Evolutionary conservation across 2,888 invertebrate species (phyloP).

Genomic region (Imbricaverruca yamaguchii): DNA sequence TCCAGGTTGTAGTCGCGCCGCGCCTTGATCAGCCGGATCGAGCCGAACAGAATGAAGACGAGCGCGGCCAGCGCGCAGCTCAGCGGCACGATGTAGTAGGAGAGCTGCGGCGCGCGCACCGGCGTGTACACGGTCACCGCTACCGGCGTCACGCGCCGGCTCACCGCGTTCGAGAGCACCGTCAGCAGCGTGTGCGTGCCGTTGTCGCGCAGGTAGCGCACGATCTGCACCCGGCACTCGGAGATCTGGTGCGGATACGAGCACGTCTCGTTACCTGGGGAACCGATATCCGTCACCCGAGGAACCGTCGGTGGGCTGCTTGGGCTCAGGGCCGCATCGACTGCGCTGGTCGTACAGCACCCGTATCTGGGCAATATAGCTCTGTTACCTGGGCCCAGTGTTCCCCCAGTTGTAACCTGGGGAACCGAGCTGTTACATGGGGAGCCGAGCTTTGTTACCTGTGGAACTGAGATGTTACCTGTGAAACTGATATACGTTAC

Average conservation of each 20-base stretch:
- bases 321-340: no score
- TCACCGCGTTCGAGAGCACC: constrained; percentile 67
- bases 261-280: constrained; percentile 55
- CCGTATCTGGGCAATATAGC: background rate
- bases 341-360: background rate
- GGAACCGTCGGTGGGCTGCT: no score
- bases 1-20: constrained; percentile 25
- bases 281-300: no score
- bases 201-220: constrained; percentile 60
- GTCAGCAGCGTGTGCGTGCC: constrained; percentile 68
- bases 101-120: background rate
- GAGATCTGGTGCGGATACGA: constrained; percentile 34
- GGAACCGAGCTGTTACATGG: no score
- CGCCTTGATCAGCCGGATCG: background rate
- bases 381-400: background rate
- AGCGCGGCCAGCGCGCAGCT: constrained; percentile 20
- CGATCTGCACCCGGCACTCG: constrained; percentile 54
- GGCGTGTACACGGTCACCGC: constrained; percentile 63
- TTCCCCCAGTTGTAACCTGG: no score
- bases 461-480: no score
- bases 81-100: constrained; percentile 17
- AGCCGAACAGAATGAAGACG: constrained; percentile 20
- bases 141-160: constrained; percentile 58
- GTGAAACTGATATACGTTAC: no score
- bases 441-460: no score